phyloP scores from a whole-genome alignment of 2,888 invertebrate genomes.

The Monochamus alternatus region DNA sequence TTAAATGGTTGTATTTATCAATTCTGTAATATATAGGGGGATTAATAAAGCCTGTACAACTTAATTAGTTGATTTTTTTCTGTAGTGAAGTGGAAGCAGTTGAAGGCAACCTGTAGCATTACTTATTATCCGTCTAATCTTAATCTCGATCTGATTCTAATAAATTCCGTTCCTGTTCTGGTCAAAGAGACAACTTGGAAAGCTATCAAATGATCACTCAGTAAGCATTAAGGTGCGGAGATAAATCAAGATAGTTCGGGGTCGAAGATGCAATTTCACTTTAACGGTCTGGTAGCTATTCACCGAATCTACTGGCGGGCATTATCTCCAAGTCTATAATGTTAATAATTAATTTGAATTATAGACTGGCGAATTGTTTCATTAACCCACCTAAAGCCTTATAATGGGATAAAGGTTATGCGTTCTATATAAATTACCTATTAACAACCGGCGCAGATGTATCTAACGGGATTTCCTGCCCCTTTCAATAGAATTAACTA shows the following conservation, averaged over 20 bases:
- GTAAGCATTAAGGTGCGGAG: background rate
- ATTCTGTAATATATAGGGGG: too few relatives aligned
- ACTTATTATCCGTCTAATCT: too few relatives aligned
- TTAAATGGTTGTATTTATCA: too few relatives aligned
- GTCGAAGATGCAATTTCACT: constrained; percentile 2
- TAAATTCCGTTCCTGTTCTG: too few relatives aligned
- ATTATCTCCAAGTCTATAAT: background rate
- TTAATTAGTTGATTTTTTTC: too few relatives aligned
- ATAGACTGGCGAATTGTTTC: constrained; percentile 1
- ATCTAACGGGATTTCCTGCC: constrained; percentile 2
- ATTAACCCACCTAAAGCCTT: constrained; percentile 1
- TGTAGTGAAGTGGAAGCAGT: too few relatives aligned
- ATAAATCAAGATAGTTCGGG: constrained; percentile 4
- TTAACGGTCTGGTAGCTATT: constrained; percentile 2
- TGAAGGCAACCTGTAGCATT: too few relatives aligned
- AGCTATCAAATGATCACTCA: background rate
- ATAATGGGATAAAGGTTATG: constrained; percentile 4
- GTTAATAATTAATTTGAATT: constrained; percentile 13
- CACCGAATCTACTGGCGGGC: background rate
- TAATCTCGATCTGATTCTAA: too few relatives aligned
- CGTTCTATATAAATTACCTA: constrained; percentile 1
- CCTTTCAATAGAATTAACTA: background rate
- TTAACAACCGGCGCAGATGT: background rate
- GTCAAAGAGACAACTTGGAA: too few relatives aligned
- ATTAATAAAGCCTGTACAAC: too few relatives aligned